phyloP scores from a whole-genome alignment of 2,888 invertebrate genomes.

The Palloptera scutellata region DNA sequence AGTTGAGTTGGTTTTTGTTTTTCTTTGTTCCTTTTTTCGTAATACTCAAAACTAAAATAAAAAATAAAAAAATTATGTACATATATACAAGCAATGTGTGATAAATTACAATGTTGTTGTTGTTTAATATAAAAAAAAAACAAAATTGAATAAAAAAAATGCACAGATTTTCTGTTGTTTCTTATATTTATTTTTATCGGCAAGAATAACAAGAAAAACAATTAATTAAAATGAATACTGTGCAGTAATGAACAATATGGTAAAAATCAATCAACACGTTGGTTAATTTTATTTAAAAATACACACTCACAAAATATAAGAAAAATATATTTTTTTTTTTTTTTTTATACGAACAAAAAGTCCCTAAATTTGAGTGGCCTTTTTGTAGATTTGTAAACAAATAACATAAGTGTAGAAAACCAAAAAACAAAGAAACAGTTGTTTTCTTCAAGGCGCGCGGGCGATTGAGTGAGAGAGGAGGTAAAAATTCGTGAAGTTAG shows the following conservation, averaged over 20 bases:
- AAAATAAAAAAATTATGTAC: background rate
- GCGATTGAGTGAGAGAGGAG: too few species aligned
- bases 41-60: conserved; percentile 6
- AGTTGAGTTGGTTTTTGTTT: conserved; percentile 3
- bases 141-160: too few species aligned
- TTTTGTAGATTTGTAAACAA: background rate
- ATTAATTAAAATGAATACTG: background rate
- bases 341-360: too few species aligned
- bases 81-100: background rate
- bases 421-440: too few species aligned
- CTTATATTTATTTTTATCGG: background rate
- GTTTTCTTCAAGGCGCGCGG: too few species aligned
- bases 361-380: background rate
- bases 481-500: too few species aligned
- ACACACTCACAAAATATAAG: background rate
- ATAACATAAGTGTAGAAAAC: background rate
- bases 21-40: too few species aligned
- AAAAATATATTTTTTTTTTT: too few species aligned
- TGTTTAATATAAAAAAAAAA: background rate
- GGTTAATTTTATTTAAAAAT: background rate
- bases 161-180: too few species aligned
- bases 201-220: conserved; percentile 8
- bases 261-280: background rate
- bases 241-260: background rate
- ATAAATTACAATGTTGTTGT: conserved; percentile 2